Base-by-base conservation (phyloP, 2,888 invertebrate genomes). In the Pherbina coryleti region DNA sequence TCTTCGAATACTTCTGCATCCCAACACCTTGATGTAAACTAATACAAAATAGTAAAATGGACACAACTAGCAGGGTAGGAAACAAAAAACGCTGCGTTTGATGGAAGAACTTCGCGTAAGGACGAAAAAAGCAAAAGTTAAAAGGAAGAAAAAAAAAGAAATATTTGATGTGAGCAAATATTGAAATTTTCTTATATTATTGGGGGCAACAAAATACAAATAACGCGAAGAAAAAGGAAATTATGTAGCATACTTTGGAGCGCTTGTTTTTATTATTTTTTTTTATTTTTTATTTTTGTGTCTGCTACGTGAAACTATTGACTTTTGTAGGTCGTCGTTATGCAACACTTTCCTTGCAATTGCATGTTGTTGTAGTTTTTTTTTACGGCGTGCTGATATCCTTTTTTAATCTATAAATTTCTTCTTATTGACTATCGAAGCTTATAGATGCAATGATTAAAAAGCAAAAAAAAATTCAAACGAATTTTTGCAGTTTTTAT, bases 131-230 rank as follows among this genome's bases (percentile, higher is more conserved):
- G 31, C 19, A 71, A n/a, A 34, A 31, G 8, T 25, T n/a, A 55
- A 71, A 55, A 71, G 9, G 44, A 74, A n/a, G n/a, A 5, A 19
- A 19, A 53, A 22, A 60, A 55, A 51, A 22, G n/a, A 70, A 78
- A 78, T 75, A 75, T 78, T 78, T 71, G 71, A 78, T 75, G 72
- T 72, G 57, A 34, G 57, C 71, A 78, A 78, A 75, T 75, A 78
- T 75, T 75, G 75, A 60, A n/a, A 78, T 69, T 73, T 73, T 72
- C 55, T 67, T 76, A 62, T 77, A 75, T 78, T 53, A 82, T 81
- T 62, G 62, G 57, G 22, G 37, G 22, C 31, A 73, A 60, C 62
- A 3, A 51, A 37, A 73, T 19, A 60, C 11, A 3, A 44, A 28
- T 7, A 70, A 25, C 17, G 11, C 8, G 34, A 72, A 37, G 17